A percentile compares a stretch with the other conserved stretches of the same genome.
Conservation (phyloP, 1,140 invertebrate species). For the Ceratitis capitata region DNA sequence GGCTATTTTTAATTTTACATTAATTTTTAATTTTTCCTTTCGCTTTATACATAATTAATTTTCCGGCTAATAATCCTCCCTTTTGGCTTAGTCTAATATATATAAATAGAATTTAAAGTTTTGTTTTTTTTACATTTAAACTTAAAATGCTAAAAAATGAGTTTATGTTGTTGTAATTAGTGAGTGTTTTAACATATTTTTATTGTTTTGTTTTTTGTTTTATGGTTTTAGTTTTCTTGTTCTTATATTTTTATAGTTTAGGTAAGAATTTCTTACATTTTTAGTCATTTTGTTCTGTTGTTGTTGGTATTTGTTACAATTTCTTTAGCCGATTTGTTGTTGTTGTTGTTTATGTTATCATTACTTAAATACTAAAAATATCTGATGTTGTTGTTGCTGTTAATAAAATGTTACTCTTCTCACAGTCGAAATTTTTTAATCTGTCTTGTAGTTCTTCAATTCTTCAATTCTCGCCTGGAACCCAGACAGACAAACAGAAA, state of each 20-base stretch:
- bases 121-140: conserved; percentile 15
- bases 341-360: too few species aligned
- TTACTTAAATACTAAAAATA: neutral
- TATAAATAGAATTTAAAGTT: conserved; percentile 23
- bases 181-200: too few species aligned
- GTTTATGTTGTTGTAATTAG: neutral
- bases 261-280: too few species aligned
- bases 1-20: too few species aligned
- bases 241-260: too few species aligned
- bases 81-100: conserved; percentile 15
- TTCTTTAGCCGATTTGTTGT: too few species aligned
- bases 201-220: neutral
- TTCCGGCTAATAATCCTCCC: neutral
- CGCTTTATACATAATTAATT: neutral
- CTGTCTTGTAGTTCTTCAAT: neutral
- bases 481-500: neutral
- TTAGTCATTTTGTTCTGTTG: too few species aligned
- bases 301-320: too few species aligned
- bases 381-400: neutral
- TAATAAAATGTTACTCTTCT: neutral
- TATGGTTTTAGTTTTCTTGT: too few species aligned
- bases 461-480: neutral
- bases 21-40: neutral
- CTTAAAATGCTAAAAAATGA: neutral
- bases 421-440: neutral